phyloP scores from a whole-genome alignment of 1,140 invertebrate genomes.

The Harpegnathos saltator region DNA sequence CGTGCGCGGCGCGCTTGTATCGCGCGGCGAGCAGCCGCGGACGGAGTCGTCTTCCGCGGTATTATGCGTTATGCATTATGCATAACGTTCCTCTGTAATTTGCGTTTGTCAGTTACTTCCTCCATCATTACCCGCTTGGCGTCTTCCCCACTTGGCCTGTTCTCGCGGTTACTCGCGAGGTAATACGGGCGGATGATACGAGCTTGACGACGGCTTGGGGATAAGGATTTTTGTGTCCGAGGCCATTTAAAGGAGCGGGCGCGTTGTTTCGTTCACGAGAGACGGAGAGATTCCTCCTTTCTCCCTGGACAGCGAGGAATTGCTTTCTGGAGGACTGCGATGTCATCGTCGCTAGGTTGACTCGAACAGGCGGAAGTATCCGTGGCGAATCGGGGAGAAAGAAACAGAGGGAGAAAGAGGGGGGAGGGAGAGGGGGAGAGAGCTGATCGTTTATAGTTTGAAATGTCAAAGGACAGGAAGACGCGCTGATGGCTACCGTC shows the following conservation, averaged over 20 bases:
- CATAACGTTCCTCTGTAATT: slow-evolving; percentile 45
- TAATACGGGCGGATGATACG: slow-evolving; percentile 9
- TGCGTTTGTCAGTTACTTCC: slow-evolving; percentile 54
- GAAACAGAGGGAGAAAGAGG: no score
- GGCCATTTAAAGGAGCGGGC: no score
- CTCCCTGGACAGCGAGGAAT: neutral
- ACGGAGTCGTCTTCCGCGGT: slow-evolving; percentile 17
- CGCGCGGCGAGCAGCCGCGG: slow-evolving; percentile 14
- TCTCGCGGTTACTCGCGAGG: slow-evolving; percentile 8
- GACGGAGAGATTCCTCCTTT: neutral
- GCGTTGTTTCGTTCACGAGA: no score
- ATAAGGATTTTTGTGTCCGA: neutral
- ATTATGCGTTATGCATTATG: slow-evolving; percentile 50
- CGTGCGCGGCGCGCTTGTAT: slow-evolving; percentile 3
- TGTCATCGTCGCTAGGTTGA: neutral
- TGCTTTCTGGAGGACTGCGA: neutral
- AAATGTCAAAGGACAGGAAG: slow-evolving; percentile 25
- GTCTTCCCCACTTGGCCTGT: slow-evolving; percentile 14
- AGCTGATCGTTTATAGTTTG: neutral
- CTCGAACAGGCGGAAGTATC: slow-evolving; percentile 40
- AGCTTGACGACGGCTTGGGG: neutral
- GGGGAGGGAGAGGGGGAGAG: neutral
- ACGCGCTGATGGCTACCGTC: neutral
- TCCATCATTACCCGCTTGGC: slow-evolving; percentile 34
- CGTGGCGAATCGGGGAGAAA: neutral